A percentile compares a stretch with the other conserved stretches of the same genome.
Conservation (phyloP, 2,888 invertebrate species). For the Apamea epomidion region DNA sequence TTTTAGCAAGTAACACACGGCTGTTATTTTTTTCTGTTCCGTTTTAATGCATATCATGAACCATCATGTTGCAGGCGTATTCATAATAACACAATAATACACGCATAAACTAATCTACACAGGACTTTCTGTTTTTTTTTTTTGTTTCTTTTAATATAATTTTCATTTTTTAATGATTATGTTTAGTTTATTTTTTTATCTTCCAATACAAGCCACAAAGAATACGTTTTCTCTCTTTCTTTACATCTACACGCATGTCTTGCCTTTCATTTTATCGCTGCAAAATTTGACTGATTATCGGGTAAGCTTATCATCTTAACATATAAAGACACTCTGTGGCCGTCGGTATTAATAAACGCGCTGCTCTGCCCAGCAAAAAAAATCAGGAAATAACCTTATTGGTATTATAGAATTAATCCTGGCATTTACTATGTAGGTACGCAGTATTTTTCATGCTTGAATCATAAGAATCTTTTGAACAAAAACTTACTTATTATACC, state of each 20-base stretch:
- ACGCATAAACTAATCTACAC: no score
- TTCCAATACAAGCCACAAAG: no score
- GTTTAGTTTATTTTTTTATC: no score
- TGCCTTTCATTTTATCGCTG: neutral
- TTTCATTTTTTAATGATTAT: no score
- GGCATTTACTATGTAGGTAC: neutral
- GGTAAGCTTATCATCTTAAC: neutral
- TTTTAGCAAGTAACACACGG: neutral
- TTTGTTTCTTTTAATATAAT: no score
- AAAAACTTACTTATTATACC: neutral
- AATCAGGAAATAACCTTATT: neutral
- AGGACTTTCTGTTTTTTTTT: no score
- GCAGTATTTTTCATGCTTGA: slow-evolving; percentile 38
- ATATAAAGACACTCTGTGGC: neutral
- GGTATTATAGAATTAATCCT: slow-evolving; percentile 5
- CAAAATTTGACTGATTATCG: neutral
- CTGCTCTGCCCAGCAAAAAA: slow-evolving; percentile 5
- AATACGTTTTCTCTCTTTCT: no score
- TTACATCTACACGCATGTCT: neutral
- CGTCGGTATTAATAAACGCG: neutral
- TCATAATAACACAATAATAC: neutral
- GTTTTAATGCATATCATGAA: neutral
- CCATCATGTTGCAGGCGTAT: neutral
- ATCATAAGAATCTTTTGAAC: neutral
- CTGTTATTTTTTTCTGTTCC: neutral